Percentiles rank a stretch among this genome's conserved stretches.
Evolutionary conservation across 2,888 invertebrate species (phyloP).

Genomic region (Megastigmus dorsalis): DNA sequence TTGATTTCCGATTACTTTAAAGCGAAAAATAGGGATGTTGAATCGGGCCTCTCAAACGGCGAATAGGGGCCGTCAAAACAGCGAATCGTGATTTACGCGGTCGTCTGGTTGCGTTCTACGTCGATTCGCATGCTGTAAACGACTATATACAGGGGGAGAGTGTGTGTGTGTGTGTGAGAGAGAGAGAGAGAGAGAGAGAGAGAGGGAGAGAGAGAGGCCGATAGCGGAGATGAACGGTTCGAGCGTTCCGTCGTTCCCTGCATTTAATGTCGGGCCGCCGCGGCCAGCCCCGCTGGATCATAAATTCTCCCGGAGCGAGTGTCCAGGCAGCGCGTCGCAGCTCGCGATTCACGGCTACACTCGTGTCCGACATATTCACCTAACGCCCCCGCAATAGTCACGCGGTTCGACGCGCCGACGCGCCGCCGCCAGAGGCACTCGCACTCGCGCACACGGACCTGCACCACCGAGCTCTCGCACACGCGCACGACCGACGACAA

Average conservation of each 20-base stretch:
- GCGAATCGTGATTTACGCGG: constrained; percentile 17
- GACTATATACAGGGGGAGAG: not conserved
- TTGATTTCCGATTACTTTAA: not conserved
- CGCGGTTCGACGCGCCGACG: too few relatives aligned
- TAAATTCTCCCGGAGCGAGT: constrained; percentile 55
- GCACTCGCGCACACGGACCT: too few relatives aligned
- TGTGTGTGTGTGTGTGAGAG: too few relatives aligned
- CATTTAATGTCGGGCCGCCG: constrained; percentile 53
- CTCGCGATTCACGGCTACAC: constrained; percentile 49
- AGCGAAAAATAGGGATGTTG: not conserved
- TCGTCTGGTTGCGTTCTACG: not conserved
- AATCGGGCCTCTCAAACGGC: not conserved
- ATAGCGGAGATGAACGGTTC: constrained; percentile 40
- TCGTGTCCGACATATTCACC: constrained; percentile 45
- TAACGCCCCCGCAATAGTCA: too few relatives aligned
- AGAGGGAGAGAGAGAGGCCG: constrained; percentile 17
- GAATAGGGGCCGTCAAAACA: constrained; percentile 10
- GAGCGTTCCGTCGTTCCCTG: constrained; percentile 43
- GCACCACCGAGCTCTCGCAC: too few relatives aligned
- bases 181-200: constrained; percentile 1
- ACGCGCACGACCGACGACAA: too few relatives aligned
- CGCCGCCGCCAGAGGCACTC: constrained; percentile 22
- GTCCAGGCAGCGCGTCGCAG: constrained; percentile 31
- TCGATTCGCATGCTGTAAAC: constrained; percentile 8
- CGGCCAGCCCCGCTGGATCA: constrained; percentile 46